Evolutionary conservation across 2,113 vertebrate genomes (phyloP).

Genomic region (Synodontis membranacea): DNA sequence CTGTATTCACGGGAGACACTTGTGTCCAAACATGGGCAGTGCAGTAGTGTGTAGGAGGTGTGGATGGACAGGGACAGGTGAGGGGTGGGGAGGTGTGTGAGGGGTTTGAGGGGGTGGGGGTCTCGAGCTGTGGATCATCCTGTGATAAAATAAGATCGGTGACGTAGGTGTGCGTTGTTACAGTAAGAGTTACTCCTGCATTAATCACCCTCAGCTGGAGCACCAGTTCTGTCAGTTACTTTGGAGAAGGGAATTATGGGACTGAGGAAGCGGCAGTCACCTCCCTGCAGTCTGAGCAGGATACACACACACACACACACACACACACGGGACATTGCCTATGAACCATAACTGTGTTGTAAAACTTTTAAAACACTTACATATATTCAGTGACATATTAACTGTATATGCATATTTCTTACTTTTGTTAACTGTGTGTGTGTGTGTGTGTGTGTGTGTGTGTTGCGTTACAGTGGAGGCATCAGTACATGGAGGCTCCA

Average conservation of each 20-base stretch:
- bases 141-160: background rate
- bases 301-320: too few species aligned
- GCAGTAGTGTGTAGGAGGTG: slow-evolving; percentile 54
- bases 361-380: background rate
- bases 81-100: background rate
- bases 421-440: background rate
- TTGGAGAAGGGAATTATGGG: background rate
- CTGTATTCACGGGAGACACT: slow-evolving; percentile 49
- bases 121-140: background rate
- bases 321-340: too few species aligned
- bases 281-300: background rate
- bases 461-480: slow-evolving; percentile 83
- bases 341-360: background rate
- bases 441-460: slow-evolving; percentile 33
- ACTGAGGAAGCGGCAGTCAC: background rate
- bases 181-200: background rate
- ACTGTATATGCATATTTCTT: background rate
- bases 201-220: background rate
- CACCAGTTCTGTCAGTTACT: background rate
- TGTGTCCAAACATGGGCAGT: slow-evolving; percentile 75
- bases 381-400: background rate
- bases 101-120: background rate
- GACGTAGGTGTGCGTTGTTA: background rate
- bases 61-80: slow-evolving; percentile 71
- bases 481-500: slow-evolving; percentile 84